Percentiles rank a stretch among this genome's conserved stretches.
These are phyloP conservation scores for Myathropa florea DNA, from an alignment of 2,888 invertebrate species.

Conservation along the genomic window DNA sequence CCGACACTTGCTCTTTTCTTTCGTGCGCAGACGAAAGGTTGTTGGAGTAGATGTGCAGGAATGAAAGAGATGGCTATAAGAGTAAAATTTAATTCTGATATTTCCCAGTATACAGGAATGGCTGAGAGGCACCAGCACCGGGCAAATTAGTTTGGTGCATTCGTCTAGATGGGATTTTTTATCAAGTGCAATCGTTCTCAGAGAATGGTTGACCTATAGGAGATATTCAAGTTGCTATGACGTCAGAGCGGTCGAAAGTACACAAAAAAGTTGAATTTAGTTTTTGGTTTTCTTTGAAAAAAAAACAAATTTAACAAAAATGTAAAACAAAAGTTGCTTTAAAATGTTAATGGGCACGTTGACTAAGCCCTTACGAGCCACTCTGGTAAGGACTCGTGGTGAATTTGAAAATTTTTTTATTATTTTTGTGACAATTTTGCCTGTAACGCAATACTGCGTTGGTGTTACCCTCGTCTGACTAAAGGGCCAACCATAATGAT, in stretches of 20 bases:
- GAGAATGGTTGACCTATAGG: not conserved
- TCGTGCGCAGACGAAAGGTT: not conserved
- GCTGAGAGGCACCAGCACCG: not conserved
- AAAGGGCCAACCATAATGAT: too few relatives aligned
- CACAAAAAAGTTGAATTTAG: not conserved
- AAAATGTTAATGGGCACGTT: too few relatives aligned
- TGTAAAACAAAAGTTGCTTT: too few relatives aligned
- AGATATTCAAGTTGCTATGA: not conserved
- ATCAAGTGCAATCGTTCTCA: not conserved
- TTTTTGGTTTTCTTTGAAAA: too few relatives aligned
- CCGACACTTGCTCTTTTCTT: slow-evolving; percentile 17
- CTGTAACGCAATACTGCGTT: too few relatives aligned
- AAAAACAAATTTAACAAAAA: not conserved
- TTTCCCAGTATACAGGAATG: slow-evolving; percentile 31
- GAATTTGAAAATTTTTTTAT: too few relatives aligned
- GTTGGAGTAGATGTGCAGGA: not conserved
- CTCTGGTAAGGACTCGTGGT: too few relatives aligned
- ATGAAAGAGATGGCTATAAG: not conserved
- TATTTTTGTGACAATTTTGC: too few relatives aligned
- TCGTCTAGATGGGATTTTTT: not conserved
- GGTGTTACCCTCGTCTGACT: too few relatives aligned
- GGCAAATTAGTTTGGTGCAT: not conserved
- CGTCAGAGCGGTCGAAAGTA: not conserved
- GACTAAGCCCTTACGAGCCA: too few relatives aligned
- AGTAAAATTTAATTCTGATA: not conserved